Base-by-base conservation (phyloP, 64 coral and sea anemone species). In the Pachyseris speciosa region DNA sequence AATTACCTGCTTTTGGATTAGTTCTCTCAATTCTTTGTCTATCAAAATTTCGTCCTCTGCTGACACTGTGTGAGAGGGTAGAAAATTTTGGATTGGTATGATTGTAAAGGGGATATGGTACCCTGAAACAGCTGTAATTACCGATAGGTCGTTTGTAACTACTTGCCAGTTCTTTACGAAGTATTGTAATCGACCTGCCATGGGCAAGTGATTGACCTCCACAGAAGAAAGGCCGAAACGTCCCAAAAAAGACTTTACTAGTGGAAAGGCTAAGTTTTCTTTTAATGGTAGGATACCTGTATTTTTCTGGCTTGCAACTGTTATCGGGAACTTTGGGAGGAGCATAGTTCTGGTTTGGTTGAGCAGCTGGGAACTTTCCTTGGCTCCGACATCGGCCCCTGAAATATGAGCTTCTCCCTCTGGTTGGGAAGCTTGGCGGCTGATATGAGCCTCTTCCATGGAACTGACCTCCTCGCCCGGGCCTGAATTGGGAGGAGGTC, bases 91-190 rank as follows among this genome's bases (percentile, higher is more conserved):
- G n/a, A n/a, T n/a, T n/a, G n/a, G n/a, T n/a, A n/a, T n/a, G n/a
- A n/a, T n/a, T n/a, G 47, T 44, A 86, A 86, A 69, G 13, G 64
- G 60, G n/a, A 86, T 47, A 66, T 69, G 64, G 38, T 68, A 68
- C 26, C 64, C 65, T 64, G 64, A 39, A 68, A 86, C 70, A 68
- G 42, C 71, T 59, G 48, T n/a, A 38, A 88, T 48, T 58, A 88
- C 86, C 49, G 69, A 88, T 38, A 51, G 48, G 70, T 75, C 69
- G 28, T 68, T 58, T 75, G 86, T 88, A 57, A 88, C 57, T 60
- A 76, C 67, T 74, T 74, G 51, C 51, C 86, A 88, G 37, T 88
- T 75, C 37, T 38, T 51, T 59, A 88, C 24, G 36, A 69, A 88
- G 37, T 60, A 55, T 29, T 63, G 19, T 75, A 63, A 32, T 74